These are phyloP conservation scores for Amitus sp. DNA, from an alignment of 2,888 invertebrate species.

Conservation along the genomic window DNA sequence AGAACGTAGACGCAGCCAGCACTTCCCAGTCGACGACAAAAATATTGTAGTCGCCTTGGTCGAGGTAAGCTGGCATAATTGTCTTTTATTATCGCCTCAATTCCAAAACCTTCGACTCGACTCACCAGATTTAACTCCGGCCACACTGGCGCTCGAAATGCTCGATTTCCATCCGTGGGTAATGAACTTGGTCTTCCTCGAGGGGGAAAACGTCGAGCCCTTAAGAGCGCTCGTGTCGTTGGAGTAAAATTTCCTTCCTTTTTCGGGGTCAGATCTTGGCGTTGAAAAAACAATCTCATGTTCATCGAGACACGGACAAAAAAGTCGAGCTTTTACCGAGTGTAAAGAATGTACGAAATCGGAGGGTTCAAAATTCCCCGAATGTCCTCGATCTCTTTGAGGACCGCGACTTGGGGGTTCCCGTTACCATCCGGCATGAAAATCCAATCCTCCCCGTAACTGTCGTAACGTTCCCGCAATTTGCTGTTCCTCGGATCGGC, in stretches of 20 bases:
- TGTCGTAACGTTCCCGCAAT: constrained; percentile 56
- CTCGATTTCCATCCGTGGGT: constrained; percentile 68
- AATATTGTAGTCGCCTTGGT: constrained; percentile 63
- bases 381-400: constrained; percentile 49
- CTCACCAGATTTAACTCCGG: constrained; percentile 61
- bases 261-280: constrained; percentile 50
- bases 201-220: constrained; percentile 51
- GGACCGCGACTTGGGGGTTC: constrained; percentile 60
- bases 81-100: constrained; percentile 1
- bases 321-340: constrained; percentile 48
- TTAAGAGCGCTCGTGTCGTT: constrained; percentile 48
- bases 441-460: constrained; percentile 64
- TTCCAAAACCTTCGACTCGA: constrained; percentile 9
- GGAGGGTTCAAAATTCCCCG: constrained; percentile 47
- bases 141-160: constrained; percentile 59
- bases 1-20: constrained; percentile 63
- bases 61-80: constrained; percentile 50
- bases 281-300: constrained; percentile 18
- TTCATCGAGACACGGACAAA: too few relatives aligned
- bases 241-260: constrained; percentile 49
- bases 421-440: constrained; percentile 64
- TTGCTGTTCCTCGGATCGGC: constrained; percentile 42
- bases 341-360: constrained; percentile 56
- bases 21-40: constrained; percentile 66
- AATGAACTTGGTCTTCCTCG: constrained; percentile 62